These are phyloP conservation scores for Tanypteryx hageni DNA, from an alignment of 2,888 invertebrate genomes.

Conservation along the genomic window DNA sequence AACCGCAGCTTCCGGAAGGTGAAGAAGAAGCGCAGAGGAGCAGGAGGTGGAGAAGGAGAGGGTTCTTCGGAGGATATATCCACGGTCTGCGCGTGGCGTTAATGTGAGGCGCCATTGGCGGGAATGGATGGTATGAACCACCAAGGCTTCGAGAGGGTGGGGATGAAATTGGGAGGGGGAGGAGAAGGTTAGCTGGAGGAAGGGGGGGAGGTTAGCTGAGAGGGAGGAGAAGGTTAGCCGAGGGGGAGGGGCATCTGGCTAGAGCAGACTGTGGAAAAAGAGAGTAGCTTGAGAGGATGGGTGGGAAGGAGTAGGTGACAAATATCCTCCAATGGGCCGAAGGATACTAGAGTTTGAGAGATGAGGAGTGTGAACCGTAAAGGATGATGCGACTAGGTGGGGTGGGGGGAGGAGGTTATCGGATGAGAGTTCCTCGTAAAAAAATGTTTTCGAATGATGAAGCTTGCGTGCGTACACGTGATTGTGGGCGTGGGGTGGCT, in stretches of 20 bases:
- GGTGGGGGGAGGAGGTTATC: constrained; percentile 65
- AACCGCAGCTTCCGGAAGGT: constrained; percentile 17
- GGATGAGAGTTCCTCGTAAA: constrained; percentile 46
- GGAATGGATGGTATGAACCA: neutral
- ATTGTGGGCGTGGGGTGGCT: neutral
- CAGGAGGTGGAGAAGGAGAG: neutral
- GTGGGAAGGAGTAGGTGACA: constrained; percentile 42
- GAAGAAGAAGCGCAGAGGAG: neutral
- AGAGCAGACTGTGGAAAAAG: constrained; percentile 55
- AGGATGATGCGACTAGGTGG: constrained; percentile 55
- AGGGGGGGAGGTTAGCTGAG: constrained; percentile 58
- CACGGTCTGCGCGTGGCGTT: constrained; percentile 32
- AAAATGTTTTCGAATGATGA: constrained; percentile 34
- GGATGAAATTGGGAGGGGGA: constrained; percentile 66
- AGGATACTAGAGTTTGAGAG: constrained; percentile 4
- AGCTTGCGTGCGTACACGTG: neutral
- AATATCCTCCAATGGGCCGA: constrained; percentile 58
- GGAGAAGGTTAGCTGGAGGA: constrained; percentile 52
- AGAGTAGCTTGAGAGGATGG: constrained; percentile 67
- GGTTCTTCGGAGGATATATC: neutral
- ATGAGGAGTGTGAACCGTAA: constrained; percentile 51
- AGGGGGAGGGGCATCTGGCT: constrained; percentile 44
- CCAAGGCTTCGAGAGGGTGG: neutral
- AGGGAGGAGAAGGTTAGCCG: constrained; percentile 62
- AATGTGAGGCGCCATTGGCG: neutral